Conservation (phyloP, 92 coral and sea anemone genomes). For the Actinostola sp. region DNA sequence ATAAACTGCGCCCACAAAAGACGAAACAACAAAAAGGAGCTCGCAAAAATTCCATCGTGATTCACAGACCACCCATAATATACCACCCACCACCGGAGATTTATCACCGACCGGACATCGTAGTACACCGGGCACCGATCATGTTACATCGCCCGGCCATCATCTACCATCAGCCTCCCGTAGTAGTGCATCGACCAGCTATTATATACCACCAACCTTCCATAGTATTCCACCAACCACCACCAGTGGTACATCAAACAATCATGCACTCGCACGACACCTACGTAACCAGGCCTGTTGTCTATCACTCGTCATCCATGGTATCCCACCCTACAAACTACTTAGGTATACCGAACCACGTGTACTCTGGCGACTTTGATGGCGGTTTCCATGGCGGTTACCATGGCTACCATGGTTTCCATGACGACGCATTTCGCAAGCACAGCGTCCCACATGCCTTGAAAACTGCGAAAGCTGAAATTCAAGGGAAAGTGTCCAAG, state of each 20-base stretch:
- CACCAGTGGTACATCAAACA: slow-evolving; percentile 95
- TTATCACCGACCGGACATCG: slow-evolving; percentile 97
- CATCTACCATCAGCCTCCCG: slow-evolving; percentile 96
- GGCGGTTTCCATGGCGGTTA: slow-evolving; percentile 20
- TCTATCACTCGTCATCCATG: slow-evolving; percentile 70
- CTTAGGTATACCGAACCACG: slow-evolving; percentile 79
- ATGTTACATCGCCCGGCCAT: slow-evolving; percentile 95
- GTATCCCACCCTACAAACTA: slow-evolving; percentile 77
- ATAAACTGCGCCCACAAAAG: slow-evolving; percentile 64
- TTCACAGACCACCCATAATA: slow-evolving; percentile 98
- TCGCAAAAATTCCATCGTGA: slow-evolving; percentile 86
- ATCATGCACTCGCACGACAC: slow-evolving; percentile 95
- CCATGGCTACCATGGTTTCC: slow-evolving; percentile 52
- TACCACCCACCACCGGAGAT: slow-evolving; percentile 99
- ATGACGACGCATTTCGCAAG: slow-evolving; percentile 74
- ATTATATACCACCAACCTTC: slow-evolving; percentile 97
- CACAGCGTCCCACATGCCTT: slow-evolving; percentile 64
- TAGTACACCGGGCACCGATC: slow-evolving; percentile 98
- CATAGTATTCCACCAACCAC: slow-evolving; percentile 96
- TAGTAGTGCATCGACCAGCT: slow-evolving; percentile 97
- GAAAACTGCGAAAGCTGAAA: slow-evolving; percentile 20
- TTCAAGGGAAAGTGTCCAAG: slow-evolving; percentile 22
- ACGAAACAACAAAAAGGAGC: slow-evolving; percentile 75
- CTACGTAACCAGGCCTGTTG: slow-evolving; percentile 85
- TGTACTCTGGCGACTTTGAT: slow-evolving; percentile 48